Percentiles rank a stretch among this genome's conserved stretches.
phyloP scores from a whole-genome alignment of 2,888 invertebrate species.

The Caenorhabditis sp. region DNA sequence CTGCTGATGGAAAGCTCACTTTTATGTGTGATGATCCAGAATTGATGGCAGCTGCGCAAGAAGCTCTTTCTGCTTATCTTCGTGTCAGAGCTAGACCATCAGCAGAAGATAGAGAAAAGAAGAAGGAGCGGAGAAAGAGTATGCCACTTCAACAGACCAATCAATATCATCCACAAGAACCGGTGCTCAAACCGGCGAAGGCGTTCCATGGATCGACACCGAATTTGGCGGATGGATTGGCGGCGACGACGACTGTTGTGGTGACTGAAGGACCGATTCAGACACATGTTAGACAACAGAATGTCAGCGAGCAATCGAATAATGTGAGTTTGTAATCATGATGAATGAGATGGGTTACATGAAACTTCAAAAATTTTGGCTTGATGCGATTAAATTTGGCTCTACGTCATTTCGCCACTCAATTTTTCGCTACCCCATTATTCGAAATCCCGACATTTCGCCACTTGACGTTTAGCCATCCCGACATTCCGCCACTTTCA shows the following conservation, averaged over 20 bases:
- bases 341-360: too few species aligned
- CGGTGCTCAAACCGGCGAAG: slow-evolving; percentile 35
- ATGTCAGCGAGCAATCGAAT: neutral
- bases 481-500: too few species aligned
- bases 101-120: slow-evolving; percentile 58
- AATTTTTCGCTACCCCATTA: too few species aligned
- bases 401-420: too few species aligned
- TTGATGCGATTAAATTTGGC: too few species aligned
- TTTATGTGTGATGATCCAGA: slow-evolving; percentile 65
- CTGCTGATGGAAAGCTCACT: slow-evolving; percentile 62
- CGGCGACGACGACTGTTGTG: slow-evolving; percentile 35
- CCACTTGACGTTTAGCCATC: too few species aligned
- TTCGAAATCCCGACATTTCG: too few species aligned
- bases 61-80: slow-evolving; percentile 62
- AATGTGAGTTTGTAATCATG: too few species aligned
- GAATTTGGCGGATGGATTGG: slow-evolving; percentile 44
- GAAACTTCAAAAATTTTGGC: too few species aligned
- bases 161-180: slow-evolving; percentile 23
- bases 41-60: slow-evolving; percentile 62
- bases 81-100: slow-evolving; percentile 47
- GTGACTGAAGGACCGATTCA: slow-evolving; percentile 10
- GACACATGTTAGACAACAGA: neutral
- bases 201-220: slow-evolving; percentile 52
- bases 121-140: slow-evolving; percentile 63
- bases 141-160: slow-evolving; percentile 59